Base-by-base conservation (phyloP, 2,797 vertebrate genomes). In the Cynopterus sphinx region DNA sequence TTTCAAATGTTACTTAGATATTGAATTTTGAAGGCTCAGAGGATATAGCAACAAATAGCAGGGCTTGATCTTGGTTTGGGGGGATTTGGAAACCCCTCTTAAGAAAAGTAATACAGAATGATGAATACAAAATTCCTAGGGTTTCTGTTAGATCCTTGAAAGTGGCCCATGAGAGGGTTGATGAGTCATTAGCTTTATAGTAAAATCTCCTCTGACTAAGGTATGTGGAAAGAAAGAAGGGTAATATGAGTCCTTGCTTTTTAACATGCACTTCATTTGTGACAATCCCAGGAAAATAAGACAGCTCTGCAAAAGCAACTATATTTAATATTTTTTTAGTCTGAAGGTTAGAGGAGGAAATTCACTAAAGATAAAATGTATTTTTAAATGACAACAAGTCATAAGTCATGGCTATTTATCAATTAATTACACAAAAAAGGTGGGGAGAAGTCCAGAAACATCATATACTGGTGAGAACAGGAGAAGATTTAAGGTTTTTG, bases 321-420 rank as follows among this genome's bases (percentile, higher is more conserved):
- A 79, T 26, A 43, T 85, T 90, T 92, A 86, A 49, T 33, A 33
- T 36, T 19, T 70, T 75, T 83, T 67, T 0, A 95, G 74, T 19
- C 63, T 90, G 43, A 86, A 91, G 49, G 86, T 93, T 70, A 89
- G 55, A 86, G 24, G 33, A 88, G 19, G 22, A 74, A 63, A 94
- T 92, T 96, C 33, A 71, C 13, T 90, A 82, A 86, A 85, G 33
- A 63, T 33, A 11, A 79, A 43, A 85, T 81, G 33, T 24, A 67
- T 59, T 82, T 90, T 94, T 87, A 90, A 91, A 96, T 31, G 39
- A 95, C 7, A 26, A 65, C 10, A 68, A 57, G 22, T 89, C 43
- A 51, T 33, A 73, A 83, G 59, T 39, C 55, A 57, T 61, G 84
- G 31, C 28, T 77, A 36, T 57, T 91, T 71, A 57, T 78, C 13